phyloP scores from a whole-genome alignment of 2,113 vertebrate genomes.

The Peromyscus polionotus region DNA sequence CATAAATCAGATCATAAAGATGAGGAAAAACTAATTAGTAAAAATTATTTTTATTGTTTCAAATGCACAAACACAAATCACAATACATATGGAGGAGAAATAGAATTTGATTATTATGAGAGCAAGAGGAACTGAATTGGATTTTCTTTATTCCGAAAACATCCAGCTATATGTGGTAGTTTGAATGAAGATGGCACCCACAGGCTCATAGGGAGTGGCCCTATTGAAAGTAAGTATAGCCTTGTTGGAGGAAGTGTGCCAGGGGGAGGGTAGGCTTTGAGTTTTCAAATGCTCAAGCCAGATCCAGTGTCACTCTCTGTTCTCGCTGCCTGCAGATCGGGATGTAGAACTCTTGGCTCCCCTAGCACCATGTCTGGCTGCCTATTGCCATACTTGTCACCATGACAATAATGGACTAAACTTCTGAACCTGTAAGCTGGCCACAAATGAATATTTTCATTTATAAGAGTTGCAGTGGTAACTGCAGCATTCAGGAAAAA shows the following conservation, averaged over 20 bases:
- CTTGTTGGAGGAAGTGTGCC: too few relatives aligned
- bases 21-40: background rate
- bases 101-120: background rate
- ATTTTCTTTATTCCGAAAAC: background rate
- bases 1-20: background rate
- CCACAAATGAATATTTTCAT: background rate
- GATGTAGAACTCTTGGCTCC: background rate
- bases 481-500: too few relatives aligned
- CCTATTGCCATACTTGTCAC: background rate
- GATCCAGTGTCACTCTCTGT: background rate
- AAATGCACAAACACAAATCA: background rate
- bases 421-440: too few relatives aligned
- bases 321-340: background rate
- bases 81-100: background rate
- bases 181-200: background rate
- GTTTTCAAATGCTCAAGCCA: too few relatives aligned
- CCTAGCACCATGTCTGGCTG: background rate
- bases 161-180: background rate
- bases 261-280: too few relatives aligned
- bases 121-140: background rate
- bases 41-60: background rate
- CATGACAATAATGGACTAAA: background rate
- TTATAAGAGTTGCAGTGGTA: too few relatives aligned
- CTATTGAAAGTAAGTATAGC: background rate
- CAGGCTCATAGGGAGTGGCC: background rate